Conservation (phyloP, 2,113 vertebrate species). For the Amia ocellicauda region DNA sequence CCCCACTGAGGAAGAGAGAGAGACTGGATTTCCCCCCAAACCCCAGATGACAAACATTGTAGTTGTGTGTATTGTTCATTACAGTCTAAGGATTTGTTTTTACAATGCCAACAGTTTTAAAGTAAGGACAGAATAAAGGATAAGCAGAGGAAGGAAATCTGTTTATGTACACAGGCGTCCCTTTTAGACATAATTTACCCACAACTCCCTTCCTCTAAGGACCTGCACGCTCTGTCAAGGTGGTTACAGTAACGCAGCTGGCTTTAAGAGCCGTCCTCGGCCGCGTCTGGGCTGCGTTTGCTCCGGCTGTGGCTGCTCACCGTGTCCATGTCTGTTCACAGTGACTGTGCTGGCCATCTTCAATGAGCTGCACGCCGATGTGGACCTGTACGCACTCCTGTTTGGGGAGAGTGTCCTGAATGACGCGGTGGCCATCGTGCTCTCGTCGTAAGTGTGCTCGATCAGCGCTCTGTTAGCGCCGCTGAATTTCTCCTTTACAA, state of each 20-base stretch:
- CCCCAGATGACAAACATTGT: not conserved
- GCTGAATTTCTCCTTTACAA: no score
- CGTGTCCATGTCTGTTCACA: constrained; percentile 47
- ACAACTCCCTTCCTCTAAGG: no score
- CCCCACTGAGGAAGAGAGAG: not conserved
- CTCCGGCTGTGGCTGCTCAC: no score
- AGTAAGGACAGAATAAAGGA: not conserved
- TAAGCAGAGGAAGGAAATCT: no score
- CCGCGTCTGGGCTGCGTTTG: no score
- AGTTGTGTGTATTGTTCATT: not conserved
- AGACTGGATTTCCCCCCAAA: not conserved
- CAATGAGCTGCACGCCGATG: constrained; percentile 92
- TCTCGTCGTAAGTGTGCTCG: constrained; percentile 86
- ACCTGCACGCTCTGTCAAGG: no score
- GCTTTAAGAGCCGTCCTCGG: no score
- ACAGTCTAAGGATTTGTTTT: not conserved
- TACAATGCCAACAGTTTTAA: no score
- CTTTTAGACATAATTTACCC: no score
- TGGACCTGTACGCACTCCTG: constrained; percentile 95
- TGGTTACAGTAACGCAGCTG: no score
- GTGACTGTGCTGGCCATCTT: constrained; percentile 97
- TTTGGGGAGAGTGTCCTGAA: constrained; percentile 98
- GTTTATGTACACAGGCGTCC: no score
- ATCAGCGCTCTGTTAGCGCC: not conserved
- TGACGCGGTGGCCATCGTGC: constrained; percentile 91